phyloP scores from a whole-genome alignment of 2,113 vertebrate genomes.

The Sialia sialis region DNA sequence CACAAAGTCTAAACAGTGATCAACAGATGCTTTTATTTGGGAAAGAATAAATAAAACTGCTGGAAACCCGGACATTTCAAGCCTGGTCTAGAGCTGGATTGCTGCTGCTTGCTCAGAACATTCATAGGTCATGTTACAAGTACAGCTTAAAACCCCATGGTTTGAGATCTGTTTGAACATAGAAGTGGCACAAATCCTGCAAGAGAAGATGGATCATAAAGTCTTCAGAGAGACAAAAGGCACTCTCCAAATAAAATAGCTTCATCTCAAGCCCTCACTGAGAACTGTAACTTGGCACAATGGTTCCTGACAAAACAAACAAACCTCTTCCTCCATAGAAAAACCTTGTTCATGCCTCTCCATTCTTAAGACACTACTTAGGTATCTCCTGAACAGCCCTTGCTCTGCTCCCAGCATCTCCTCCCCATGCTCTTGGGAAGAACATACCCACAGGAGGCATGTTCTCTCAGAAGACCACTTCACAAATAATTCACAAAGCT shows the following conservation, averaged over 20 bases:
- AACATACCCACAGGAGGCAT: fast-evolving
- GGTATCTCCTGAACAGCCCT: background rate
- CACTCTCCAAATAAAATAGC: background rate
- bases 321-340: background rate
- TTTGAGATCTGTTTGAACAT: background rate
- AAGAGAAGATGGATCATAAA: background rate
- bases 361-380: background rate
- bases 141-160: background rate
- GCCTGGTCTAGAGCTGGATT: background rate
- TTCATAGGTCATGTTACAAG: background rate
- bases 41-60: background rate
- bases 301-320: background rate
- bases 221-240: background rate
- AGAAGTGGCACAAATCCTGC: background rate
- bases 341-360: background rate
- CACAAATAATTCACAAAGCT: background rate
- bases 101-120: background rate
- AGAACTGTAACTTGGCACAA: background rate
- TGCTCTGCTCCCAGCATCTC: background rate
- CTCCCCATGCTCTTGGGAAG: background rate
- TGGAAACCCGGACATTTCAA: background rate
- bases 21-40: background rate
- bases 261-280: background rate
- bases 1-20: background rate
- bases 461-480: background rate